Evolutionary conservation across 2,113 vertebrate species (phyloP).

Genomic region (Apeltes quadracus): DNA sequence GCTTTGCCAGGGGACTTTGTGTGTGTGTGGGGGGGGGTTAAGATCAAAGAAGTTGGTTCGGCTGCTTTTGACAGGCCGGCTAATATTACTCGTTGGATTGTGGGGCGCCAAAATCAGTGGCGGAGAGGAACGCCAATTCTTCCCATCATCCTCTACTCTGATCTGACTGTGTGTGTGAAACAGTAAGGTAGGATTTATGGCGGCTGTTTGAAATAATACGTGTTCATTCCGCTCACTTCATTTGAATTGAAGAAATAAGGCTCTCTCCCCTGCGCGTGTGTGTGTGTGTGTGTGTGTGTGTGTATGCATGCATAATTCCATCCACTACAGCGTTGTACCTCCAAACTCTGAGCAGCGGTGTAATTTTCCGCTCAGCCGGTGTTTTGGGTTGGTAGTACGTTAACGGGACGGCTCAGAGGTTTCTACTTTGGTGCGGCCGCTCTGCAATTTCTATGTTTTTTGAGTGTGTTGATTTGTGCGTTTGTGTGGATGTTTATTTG

Average conservation of each 20-base stretch:
- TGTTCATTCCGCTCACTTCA: constrained; percentile 6
- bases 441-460: constrained; percentile 42
- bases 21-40: not conserved
- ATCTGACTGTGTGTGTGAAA: constrained; percentile 17
- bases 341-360: constrained; percentile 35
- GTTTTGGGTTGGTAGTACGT: constrained; percentile 24
- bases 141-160: constrained; percentile 18
- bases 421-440: constrained; percentile 36
- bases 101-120: constrained; percentile 26
- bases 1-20: constrained; percentile 14
- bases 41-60: constrained; percentile 46
- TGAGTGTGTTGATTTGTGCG: constrained; percentile 7
- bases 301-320: not conserved
- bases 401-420: constrained; percentile 28
- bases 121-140: constrained; percentile 33
- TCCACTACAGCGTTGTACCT: constrained; percentile 10
- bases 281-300: not conserved
- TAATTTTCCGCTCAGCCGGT: constrained; percentile 57
- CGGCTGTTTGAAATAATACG: constrained; percentile 13
- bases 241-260: not conserved
- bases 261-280: not conserved
- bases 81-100: constrained; percentile 53
- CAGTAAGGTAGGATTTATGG: constrained; percentile 14
- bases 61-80: constrained; percentile 55
- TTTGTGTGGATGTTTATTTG: constrained; percentile 16